Evolutionary conservation across 2,113 vertebrate species (phyloP), one percentile per base, ranked within the genome.

Genomic region (Solenodon paradoxus): DNA sequence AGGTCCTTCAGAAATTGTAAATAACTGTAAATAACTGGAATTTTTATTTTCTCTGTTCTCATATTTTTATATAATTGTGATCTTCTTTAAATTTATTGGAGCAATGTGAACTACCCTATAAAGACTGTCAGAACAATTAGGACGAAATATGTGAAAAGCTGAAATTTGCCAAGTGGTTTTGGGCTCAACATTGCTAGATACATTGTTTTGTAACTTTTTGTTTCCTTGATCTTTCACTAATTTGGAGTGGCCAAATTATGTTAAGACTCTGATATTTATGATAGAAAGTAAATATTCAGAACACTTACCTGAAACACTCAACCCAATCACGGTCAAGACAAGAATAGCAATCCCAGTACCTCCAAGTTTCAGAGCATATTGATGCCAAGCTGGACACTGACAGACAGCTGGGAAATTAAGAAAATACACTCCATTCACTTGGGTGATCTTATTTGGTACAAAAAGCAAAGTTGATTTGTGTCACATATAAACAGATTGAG

Each of bases 241-340:
- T 19, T 32, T 61, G 66, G 24, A 15, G 32, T 75, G 22, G 38
- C 47, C 19, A 26, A 57, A 28, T 85, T 15, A 16, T 63, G 26
- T 30, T 66, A 68, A 53, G 19, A 92, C 0, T 45, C 9, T 9
- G 57, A 51, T 32, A 63, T 24, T 72, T 78, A 32, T 49, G 6
- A 68, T 20, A 35, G n/a, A 79, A 79, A 95, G 28, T 59, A 71
- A 77, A n/a, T 80, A 78, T 92, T 68, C 55, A 49, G 64, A 88
- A 74, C 57, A 93, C 88, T 97, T 82, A 97, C 96, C 92, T 90
- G 89, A 83, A 81, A 87, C 17, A 92, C 88, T n/a, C 68, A 92
- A 30, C 1, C 74, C 80, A 32, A 92, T 90, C 22, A 90, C 63
- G 42, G 20, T 12, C 35, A 95, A 81, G 19, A 57, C 13, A n/a